Conservation (phyloP, 2,113 vertebrate genomes). For the Phaethornis superciliosus region DNA sequence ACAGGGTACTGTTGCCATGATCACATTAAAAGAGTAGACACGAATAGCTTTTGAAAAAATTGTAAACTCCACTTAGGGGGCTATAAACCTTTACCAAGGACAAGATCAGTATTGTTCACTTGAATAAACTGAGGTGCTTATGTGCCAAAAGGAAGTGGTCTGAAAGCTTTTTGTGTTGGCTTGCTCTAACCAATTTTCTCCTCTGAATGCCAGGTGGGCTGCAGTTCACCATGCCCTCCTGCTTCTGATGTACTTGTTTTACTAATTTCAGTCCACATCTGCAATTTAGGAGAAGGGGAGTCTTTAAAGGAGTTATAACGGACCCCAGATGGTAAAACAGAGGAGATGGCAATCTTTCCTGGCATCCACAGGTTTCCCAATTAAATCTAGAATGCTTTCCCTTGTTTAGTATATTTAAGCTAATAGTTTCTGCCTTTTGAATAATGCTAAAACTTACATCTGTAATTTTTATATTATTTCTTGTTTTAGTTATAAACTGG, state of each 20-base stretch:
- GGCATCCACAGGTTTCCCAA: background rate
- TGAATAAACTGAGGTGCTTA: background rate
- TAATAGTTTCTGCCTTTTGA: background rate
- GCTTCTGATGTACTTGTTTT: background rate
- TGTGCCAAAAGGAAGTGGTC: background rate
- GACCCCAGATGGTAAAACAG: background rate
- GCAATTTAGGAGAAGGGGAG: background rate
- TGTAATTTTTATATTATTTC: background rate
- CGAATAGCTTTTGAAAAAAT: background rate
- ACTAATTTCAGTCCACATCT: background rate
- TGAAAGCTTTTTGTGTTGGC: background rate
- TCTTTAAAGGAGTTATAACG: background rate
- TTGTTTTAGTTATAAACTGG: background rate
- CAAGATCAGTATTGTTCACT: background rate
- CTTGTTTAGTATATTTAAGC: background rate
- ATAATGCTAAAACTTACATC: background rate
- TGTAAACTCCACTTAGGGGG: background rate
- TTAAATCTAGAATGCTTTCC: background rate
- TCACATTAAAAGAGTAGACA: background rate
- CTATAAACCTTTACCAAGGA: background rate
- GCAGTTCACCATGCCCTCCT: background rate
- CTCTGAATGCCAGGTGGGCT: background rate
- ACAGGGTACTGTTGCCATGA: background rate
- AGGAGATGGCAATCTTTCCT: background rate
- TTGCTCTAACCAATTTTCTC: background rate